Conservation (phyloP, 2,888 invertebrate genomes). For the Plagodis pulveraria region DNA sequence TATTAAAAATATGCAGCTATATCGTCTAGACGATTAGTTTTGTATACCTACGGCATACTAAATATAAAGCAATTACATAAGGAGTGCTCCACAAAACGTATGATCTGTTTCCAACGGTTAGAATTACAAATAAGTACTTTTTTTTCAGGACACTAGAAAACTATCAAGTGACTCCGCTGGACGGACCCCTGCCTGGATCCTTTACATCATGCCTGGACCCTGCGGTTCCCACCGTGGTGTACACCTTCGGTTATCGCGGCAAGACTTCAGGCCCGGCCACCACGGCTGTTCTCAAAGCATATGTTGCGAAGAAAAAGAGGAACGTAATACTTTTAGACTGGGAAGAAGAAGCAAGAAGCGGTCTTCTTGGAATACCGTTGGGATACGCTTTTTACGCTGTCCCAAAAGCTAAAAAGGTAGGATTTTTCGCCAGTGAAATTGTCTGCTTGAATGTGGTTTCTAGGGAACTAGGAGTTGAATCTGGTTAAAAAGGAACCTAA, state of each 20-base stretch:
- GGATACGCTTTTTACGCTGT: slow-evolving; percentile 69
- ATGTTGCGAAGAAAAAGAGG: slow-evolving; percentile 63
- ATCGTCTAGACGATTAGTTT: too few relatives aligned
- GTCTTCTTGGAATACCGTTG: slow-evolving; percentile 61
- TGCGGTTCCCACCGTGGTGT: slow-evolving; percentile 63
- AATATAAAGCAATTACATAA: too few relatives aligned
- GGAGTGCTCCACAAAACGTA: neutral
- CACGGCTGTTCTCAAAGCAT: slow-evolving; percentile 64
- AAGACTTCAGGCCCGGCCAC: slow-evolving; percentile 66
- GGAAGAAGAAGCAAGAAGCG: slow-evolving; percentile 72
- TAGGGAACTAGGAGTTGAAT: too few relatives aligned
- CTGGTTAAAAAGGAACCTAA: too few relatives aligned
- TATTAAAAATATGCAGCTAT: too few relatives aligned
- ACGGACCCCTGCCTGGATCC: slow-evolving; percentile 46
- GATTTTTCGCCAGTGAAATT: neutral
- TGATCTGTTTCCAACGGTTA: neutral
- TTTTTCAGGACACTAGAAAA: slow-evolving; percentile 56
- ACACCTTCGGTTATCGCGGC: slow-evolving; percentile 76
- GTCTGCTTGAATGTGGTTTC: too few relatives aligned
- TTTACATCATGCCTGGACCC: slow-evolving; percentile 62
- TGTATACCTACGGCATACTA: too few relatives aligned
- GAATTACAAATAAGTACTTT: neutral
- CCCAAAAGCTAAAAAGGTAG: slow-evolving; percentile 71
- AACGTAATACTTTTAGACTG: slow-evolving; percentile 76
- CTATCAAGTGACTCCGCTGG: slow-evolving; percentile 54